Base-by-base conservation (phyloP, 1,140 invertebrate genomes). In the Akabosia matsudoensis region DNA sequence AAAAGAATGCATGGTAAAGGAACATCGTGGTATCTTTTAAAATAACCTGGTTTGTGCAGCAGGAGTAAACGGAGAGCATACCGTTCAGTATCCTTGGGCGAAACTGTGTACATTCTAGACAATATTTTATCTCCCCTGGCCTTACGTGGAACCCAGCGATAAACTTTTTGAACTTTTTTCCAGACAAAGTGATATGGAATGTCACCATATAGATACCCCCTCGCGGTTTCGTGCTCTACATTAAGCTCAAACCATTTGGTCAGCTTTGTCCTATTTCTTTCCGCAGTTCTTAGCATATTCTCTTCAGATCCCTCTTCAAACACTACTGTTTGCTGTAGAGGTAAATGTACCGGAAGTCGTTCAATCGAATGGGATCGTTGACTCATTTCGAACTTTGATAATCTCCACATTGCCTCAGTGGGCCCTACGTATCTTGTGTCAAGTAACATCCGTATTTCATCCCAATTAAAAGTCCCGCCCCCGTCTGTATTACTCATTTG, bases 341-440 rank as follows among this genome's bases (percentile, higher is more conserved):
- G 82, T 18, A 88, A 78, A 84, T 88, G 86, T 10, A 88, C 85
- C 4, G 82, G 82, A 33, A 88, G 82, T 77, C 85, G 84, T 52
- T 83, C 51, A 79, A 87, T 82, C 37, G 83, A 70, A 71, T 81
- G 78, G 4, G 76, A 78, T 22, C 64, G n/a, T 2, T 81, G 80
- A 34, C 81, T 74, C 74, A 84, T 77, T 26, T 56, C 10, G 33
- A 80, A 78, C 74, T 80, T 78, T 0, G 71, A 73, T 4, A 85
- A 70, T 45, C 82, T 54, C 81, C 82, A 84, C 31, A 82, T 80
- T 16, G 84, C 83, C 79, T 84, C 84, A 22, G 79, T 76, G n/a
- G 82, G 70, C 37, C 80, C 70, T 24, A 84, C 74, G 75, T 85
- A 85, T 28, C 83, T 33, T 0, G 77, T 73, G 71, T 83, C 74